Evolutionary conservation across 1,140 invertebrate species (phyloP), one percentile per base, ranked within the genome.

Genomic region (Neuroterus valhalla): DNA sequence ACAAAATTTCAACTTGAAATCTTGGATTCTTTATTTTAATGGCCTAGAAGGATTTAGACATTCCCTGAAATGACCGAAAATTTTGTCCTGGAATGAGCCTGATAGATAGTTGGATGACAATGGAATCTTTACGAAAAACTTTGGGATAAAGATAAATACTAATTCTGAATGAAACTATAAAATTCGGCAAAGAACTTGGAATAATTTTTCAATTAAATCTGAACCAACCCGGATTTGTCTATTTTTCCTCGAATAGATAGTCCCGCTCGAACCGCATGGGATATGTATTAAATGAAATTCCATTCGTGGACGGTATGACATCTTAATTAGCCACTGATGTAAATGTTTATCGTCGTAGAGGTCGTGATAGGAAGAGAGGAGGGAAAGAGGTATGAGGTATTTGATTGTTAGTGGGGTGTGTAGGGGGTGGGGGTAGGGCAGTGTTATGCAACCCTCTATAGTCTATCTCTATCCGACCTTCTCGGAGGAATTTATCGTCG

Each of bases 381-480:
- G 50, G 66, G 26, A 43, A 43, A 50, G 69, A 62, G 38, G 31
- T 72, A 71, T 42, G 71, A 67, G 68, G 71, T 31, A 21, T 68
- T 23, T 67, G 66, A 23, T 67, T 67, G 55, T 42, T 73, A 48
- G 26, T 43, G 73, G 52, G 75, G 78, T 67, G 72, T 68, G 66
- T 66, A 78, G 21, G 38, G 68, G 68, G 72, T 74, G 72, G 77
- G 74, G 75, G 75, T n/a, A 73, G 77, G 72, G 48, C 45, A 73
- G 77, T 73, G 81, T 86, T 86, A 86, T 86, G 85, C 84, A 86
- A 86, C 85, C 78, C 76, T 82, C 74, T 79, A 38, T n/a, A n/a
- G n/a, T n/a, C n/a, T n/a, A n/a, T n/a, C n/a, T 82, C 77, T 71
- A 77, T 78, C 76, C 72, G 74, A 77, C 78, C 82, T 79, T 82